Percentiles rank a stretch among this genome's conserved stretches.
Conservation (phyloP, 2,797 vertebrate genomes). For the Cephalopachus bancanus region DNA sequence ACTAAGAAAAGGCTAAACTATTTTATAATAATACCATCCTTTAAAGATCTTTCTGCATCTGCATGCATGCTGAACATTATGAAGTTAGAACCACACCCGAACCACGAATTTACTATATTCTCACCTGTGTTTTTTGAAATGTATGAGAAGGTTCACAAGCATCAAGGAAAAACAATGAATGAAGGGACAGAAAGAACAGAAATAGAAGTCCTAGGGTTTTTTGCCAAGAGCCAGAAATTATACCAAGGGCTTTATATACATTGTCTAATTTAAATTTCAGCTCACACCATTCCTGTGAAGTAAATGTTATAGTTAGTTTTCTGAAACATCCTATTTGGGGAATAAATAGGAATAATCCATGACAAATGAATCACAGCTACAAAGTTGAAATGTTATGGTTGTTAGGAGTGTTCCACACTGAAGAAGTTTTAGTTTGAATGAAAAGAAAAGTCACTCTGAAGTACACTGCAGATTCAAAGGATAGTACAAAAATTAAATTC, state of each 20-base stretch:
- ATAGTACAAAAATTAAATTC: constrained; percentile 67
- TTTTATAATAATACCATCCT: background rate
- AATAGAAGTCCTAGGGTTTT: constrained; percentile 26
- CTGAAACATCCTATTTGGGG: constrained; percentile 11
- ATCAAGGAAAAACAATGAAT: background rate
- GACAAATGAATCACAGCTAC: constrained; percentile 50
- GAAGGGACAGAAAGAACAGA: background rate
- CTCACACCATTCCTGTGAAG: background rate
- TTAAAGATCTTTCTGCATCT: background rate
- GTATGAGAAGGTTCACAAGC: background rate
- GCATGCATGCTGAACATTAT: background rate
- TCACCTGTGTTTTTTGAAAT: background rate
- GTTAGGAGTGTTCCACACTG: constrained; percentile 41
- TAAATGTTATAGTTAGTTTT: constrained; percentile 50
- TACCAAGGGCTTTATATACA: background rate
- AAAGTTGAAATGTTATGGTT: constrained; percentile 62
- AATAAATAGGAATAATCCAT: constrained; percentile 60
- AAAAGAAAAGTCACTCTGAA: constrained; percentile 35
- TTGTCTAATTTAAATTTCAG: constrained; percentile 63
- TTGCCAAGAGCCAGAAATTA: constrained; percentile 26
- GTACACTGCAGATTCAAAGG: constrained; percentile 42
- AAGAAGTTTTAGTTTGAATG: constrained; percentile 62
- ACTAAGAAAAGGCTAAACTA: constrained; percentile 4
- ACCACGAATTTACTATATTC: constrained; percentile 17
- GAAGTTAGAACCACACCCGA: background rate